A percentile compares a stretch with the other conserved stretches of the same genome.
Conservation (phyloP, 2,113 vertebrate genomes). For the Eira barbara region DNA sequence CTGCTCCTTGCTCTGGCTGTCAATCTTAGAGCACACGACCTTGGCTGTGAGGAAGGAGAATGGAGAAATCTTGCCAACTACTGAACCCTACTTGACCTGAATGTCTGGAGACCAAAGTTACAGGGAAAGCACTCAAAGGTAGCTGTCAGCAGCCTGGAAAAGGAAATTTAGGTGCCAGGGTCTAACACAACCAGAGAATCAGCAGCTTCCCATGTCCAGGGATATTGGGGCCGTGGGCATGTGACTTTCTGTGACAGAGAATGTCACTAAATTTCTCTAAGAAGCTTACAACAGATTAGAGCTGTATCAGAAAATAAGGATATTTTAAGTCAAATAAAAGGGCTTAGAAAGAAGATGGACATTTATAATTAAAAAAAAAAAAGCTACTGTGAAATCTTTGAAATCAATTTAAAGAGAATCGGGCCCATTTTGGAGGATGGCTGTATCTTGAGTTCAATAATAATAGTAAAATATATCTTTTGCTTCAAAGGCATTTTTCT, state of each 20-base stretch:
- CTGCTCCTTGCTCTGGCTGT: neutral
- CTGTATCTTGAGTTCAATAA: slow-evolving; percentile 50
- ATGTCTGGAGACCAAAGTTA: neutral
- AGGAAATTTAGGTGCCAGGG: neutral
- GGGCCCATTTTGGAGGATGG: slow-evolving; percentile 31
- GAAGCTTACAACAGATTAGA: neutral
- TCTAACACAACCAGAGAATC: neutral
- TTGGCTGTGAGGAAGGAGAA: neutral
- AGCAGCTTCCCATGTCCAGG: neutral
- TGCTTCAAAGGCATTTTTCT: slow-evolving; percentile 66
- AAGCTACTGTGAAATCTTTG: slow-evolving; percentile 61
- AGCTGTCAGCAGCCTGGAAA: neutral
- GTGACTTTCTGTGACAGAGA: neutral
- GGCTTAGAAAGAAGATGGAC: slow-evolving; percentile 34
- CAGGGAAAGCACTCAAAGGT: neutral
- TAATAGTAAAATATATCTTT: slow-evolving; percentile 57
- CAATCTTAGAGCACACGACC: neutral
- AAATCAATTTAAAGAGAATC: slow-evolving; percentile 64
- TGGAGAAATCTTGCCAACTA: neutral
- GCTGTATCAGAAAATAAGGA: neutral
- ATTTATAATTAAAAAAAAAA: slow-evolving; percentile 29
- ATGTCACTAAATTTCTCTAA: slow-evolving; percentile 16
- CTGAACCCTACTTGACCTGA: neutral
- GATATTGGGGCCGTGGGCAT: neutral
- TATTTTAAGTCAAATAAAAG: slow-evolving; percentile 5